These are phyloP conservation scores for Bovichtus variegatus DNA, from an alignment of 2,797 vertebrate genomes.

Conservation along the genomic window DNA sequence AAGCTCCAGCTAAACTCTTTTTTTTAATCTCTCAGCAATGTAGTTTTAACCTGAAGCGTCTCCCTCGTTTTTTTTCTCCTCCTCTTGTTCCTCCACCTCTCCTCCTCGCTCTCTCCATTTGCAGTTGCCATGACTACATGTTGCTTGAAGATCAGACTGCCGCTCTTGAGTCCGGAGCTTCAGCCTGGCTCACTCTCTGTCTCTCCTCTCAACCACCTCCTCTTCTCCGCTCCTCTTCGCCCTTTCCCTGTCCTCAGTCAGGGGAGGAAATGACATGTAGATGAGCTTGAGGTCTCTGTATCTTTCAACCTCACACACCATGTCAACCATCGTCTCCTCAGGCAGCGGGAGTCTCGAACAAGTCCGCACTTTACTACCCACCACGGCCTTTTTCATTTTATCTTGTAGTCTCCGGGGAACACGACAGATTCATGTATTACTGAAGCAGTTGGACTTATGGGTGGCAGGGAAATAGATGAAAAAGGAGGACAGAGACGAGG, in stretches of 20 bases:
- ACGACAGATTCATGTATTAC: slow-evolving; percentile 47
- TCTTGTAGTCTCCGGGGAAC: slow-evolving; percentile 47
- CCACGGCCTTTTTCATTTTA: slow-evolving; percentile 55
- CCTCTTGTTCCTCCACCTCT: slow-evolving; percentile 48
- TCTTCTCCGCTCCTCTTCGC: slow-evolving; percentile 58
- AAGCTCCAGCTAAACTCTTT: slow-evolving; percentile 39
- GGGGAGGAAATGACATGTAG: slow-evolving; percentile 65
- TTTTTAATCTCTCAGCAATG: slow-evolving; percentile 32
- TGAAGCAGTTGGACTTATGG: slow-evolving; percentile 44
- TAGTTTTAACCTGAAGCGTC: slow-evolving; percentile 63
- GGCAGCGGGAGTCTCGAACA: slow-evolving; percentile 39
- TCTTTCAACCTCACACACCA: slow-evolving; percentile 16
- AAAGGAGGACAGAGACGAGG: slow-evolving; percentile 29
- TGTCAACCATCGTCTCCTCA: slow-evolving; percentile 43
- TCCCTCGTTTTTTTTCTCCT: slow-evolving; percentile 45
- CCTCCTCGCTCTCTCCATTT: slow-evolving; percentile 50
- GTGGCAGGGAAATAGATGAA: slow-evolving; percentile 44
- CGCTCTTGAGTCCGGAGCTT: slow-evolving; percentile 69
- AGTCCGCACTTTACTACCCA: slow-evolving; percentile 35
- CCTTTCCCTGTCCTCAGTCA: slow-evolving; percentile 48
- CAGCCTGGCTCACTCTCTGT: slow-evolving; percentile 48
- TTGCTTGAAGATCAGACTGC: slow-evolving; percentile 73
- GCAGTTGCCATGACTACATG: slow-evolving; percentile 77
- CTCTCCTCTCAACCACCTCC: slow-evolving; percentile 53
- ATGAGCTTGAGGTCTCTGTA: slow-evolving; percentile 56